Conservation (phyloP, 2,113 vertebrate species). For the Haemorhous mexicanus region DNA sequence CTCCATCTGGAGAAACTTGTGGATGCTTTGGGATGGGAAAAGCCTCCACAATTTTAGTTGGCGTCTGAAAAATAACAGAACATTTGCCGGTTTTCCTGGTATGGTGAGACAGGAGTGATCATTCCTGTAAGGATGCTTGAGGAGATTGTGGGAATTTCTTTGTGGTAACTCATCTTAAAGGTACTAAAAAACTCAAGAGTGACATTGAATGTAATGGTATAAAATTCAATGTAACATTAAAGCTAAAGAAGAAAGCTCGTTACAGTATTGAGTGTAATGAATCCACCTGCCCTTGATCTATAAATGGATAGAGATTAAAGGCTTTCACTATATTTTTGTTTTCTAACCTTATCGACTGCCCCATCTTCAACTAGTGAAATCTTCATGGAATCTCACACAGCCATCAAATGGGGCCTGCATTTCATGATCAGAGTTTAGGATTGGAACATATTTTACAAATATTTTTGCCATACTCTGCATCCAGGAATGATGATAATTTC, state of each 20-base stretch:
- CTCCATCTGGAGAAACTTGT: not conserved
- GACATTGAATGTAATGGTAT: not conserved
- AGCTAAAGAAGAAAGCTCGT: not conserved
- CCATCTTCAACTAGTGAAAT: not conserved
- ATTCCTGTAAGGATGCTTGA: not conserved
- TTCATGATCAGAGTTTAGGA: not conserved
- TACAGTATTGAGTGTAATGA: not conserved
- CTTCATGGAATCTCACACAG: not conserved
- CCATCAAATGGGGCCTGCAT: not conserved
- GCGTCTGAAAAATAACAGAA: not conserved
- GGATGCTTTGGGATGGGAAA: not conserved
- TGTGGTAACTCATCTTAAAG: not conserved
- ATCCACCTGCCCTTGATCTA: not conserved
- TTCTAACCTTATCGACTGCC: not conserved
- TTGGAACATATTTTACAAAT: not conserved
- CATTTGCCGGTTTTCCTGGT: not conserved
- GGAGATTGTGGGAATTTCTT: not conserved
- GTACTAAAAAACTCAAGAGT: not conserved
- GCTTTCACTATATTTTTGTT: not conserved
- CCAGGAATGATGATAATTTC: not conserved
- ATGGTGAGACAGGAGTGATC: not conserved
- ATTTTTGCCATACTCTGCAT: not conserved
- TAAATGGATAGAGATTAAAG: not conserved
- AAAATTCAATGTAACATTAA: not conserved
- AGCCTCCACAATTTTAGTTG: not conserved